Evolutionary conservation across 2,797 vertebrate genomes (phyloP).

Genomic region (Leucoraja ocellata): DNA sequence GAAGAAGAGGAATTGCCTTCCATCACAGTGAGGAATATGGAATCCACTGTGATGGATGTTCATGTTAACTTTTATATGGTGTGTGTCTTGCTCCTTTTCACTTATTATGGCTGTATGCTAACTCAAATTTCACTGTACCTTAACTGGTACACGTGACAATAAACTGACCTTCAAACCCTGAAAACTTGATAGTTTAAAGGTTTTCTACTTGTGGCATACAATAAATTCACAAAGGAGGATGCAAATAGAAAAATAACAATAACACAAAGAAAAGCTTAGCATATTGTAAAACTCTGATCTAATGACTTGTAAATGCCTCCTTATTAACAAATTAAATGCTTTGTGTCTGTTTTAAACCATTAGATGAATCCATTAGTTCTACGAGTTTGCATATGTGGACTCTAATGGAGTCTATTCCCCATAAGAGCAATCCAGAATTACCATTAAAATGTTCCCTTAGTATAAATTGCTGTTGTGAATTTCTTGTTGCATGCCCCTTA

Average conservation of each 20-base stretch:
- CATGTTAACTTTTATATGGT: too few relatives aligned
- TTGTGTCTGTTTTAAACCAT: neutral
- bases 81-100: too few relatives aligned
- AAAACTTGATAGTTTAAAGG: too few relatives aligned
- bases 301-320: neutral
- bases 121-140: too few relatives aligned
- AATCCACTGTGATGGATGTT: too few relatives aligned
- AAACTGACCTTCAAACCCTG: too few relatives aligned
- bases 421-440: constrained; percentile 22
- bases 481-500: neutral
- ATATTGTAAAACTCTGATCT: neutral
- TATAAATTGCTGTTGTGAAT: constrained; percentile 14
- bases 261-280: neutral
- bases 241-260: neutral
- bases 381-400: neutral
- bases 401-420: neutral
- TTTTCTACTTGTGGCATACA: neutral
- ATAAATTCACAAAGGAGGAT: neutral
- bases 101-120: too few relatives aligned
- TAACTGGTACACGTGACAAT: too few relatives aligned
- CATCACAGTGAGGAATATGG: too few relatives aligned
- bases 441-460: constrained; percentile 25
- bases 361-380: neutral
- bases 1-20: too few relatives aligned
- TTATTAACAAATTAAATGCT: constrained; percentile 23